Percentiles rank a stretch among this genome's conserved stretches.
Conservation (phyloP, 2,888 invertebrate genomes). For the Crepidodera aurea region DNA sequence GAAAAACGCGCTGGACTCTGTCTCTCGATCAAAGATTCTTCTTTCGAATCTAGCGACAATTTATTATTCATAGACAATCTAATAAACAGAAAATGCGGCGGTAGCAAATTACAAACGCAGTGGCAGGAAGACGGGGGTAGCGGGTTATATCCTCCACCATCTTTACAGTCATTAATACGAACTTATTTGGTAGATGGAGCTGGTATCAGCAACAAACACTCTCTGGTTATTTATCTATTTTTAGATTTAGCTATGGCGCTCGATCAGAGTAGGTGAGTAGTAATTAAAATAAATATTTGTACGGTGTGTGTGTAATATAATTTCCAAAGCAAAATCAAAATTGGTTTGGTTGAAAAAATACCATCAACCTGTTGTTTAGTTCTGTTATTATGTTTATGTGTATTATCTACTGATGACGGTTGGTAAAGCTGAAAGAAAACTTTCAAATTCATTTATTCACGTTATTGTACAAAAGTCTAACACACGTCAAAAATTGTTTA, state of each 20-base stretch:
- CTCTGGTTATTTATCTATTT: constrained; percentile 80
- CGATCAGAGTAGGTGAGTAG: constrained; percentile 62
- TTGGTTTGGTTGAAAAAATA: too few species aligned
- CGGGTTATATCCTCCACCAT: constrained; percentile 84
- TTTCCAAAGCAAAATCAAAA: too few species aligned
- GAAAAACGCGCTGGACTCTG: constrained; percentile 63
- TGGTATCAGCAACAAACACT: constrained; percentile 76
- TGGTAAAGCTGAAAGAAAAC: too few species aligned
- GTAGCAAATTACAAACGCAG: constrained; percentile 65
- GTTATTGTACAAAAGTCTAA: too few species aligned
- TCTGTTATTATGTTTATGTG: too few species aligned
- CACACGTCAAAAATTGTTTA: too few species aligned
- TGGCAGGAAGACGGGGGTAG: constrained; percentile 74
- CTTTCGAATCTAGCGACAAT: constrained; percentile 49
- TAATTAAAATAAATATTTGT: constrained; percentile 4
- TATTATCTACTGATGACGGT: too few species aligned
- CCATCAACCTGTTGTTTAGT: too few species aligned
- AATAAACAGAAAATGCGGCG: constrained; percentile 69
- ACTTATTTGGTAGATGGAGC: constrained; percentile 76
- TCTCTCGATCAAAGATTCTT: constrained; percentile 42
- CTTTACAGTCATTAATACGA: constrained; percentile 78
- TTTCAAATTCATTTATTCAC: too few species aligned
- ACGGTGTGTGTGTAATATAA: too few species aligned
- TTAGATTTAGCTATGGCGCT: constrained; percentile 80
- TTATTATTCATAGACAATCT: constrained; percentile 78